Percentiles rank a stretch among this genome's conserved stretches.
phyloP scores from a whole-genome alignment of 2,113 vertebrate species.

The Mungos mungo region DNA sequence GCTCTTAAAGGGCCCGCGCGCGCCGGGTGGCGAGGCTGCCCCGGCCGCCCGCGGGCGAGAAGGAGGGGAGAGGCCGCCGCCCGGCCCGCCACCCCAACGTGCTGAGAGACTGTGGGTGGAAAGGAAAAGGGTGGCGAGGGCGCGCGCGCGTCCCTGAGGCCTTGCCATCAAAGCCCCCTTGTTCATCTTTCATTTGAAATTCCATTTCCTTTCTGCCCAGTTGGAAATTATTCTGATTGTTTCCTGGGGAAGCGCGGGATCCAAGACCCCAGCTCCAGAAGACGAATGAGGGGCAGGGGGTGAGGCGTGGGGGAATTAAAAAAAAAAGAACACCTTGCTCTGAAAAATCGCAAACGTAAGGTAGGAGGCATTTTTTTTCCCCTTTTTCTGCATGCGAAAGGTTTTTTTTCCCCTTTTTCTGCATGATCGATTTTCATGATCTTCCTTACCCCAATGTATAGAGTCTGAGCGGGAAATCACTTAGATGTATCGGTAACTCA shows the following conservation, averaged over 20 bases:
- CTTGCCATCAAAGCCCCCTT: constrained; percentile 41
- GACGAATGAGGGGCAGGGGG: not conserved
- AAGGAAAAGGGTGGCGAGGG: constrained; percentile 52
- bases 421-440: not conserved
- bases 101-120: constrained; percentile 31
- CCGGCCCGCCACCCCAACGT: constrained; percentile 55
- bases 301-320: not conserved
- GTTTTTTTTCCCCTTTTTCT: not conserved
- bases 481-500: not conserved
- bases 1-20: constrained; percentile 76
- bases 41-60: not conserved
- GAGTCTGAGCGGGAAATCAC: constrained; percentile 26
- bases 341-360: not conserved
- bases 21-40: not conserved
- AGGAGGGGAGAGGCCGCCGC: not conserved
- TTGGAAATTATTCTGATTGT: constrained; percentile 68
- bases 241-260: constrained; percentile 51
- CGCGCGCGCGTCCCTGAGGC: constrained; percentile 33
- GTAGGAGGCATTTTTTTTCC: not conserved
- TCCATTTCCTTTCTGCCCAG: constrained; percentile 60
- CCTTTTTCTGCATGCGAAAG: not conserved
- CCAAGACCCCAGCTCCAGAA: not conserved
- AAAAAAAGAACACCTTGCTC: not conserved
- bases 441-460: not conserved
- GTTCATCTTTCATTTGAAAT: constrained; percentile 55